phyloP scores from a whole-genome alignment of 1,140 invertebrate genomes.

The Drosophila santomea region DNA sequence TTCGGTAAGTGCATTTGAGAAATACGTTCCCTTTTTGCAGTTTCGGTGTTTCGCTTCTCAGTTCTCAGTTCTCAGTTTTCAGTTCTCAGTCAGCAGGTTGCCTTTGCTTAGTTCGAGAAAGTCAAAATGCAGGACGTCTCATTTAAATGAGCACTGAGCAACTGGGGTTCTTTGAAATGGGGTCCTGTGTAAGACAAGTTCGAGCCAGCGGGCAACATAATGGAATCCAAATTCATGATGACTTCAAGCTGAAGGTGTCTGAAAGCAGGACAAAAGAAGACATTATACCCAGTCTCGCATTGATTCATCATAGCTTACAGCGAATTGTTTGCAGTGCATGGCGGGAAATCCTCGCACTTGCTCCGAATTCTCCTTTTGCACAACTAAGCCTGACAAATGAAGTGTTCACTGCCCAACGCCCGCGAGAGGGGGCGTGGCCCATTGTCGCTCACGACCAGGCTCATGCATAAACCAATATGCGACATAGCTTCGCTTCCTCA shows the following conservation, averaged over 20 bases:
- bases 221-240: neutral
- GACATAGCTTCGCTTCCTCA: slow-evolving; percentile 32
- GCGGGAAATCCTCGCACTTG: slow-evolving; percentile 1
- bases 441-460: slow-evolving; percentile 39
- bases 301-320: no score
- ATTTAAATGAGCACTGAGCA: slow-evolving; percentile 58
- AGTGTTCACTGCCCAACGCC: slow-evolving; percentile 54
- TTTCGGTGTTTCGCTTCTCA: neutral
- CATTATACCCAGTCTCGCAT: no score
- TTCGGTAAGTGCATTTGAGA: slow-evolving; percentile 80
- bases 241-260: neutral
- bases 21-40: slow-evolving; percentile 43
- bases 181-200: neutral
- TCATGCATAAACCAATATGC: slow-evolving; percentile 80
- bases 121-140: slow-evolving; percentile 56
- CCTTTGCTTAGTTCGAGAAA: slow-evolving; percentile 32
- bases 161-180: neutral
- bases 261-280: no score
- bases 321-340: slow-evolving; percentile 15
- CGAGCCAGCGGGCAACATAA: neutral
- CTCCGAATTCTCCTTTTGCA: slow-evolving; percentile 14
- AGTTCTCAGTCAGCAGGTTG: neutral
- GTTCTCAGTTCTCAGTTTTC: slow-evolving; percentile 8
- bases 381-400: slow-evolving; percentile 71
- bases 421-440: slow-evolving; percentile 11